Evolutionary conservation across 2,113 vertebrate genomes (phyloP).

Genomic region (Chamaetylas fuelleborni): DNA sequence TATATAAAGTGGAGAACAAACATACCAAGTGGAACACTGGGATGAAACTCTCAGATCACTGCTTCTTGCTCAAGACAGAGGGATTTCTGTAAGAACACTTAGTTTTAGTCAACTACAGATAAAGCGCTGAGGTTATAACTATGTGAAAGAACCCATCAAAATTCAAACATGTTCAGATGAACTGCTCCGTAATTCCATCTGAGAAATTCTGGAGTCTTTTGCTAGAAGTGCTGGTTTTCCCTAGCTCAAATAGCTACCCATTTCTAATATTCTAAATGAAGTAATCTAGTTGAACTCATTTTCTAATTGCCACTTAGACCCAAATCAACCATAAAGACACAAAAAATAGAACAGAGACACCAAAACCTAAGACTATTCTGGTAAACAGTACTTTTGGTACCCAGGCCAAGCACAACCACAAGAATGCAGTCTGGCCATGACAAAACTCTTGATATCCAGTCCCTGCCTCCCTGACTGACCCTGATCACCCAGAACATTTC

Average conservation of each 20-base stretch:
- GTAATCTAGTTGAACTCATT: not conserved
- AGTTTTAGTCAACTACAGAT: not conserved
- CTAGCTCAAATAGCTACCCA: not conserved
- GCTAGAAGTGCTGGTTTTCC: not conserved
- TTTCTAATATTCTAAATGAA: not conserved
- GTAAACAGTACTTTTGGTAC: not conserved
- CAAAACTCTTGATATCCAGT: not conserved
- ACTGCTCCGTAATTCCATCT: not conserved
- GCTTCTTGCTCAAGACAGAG: not conserved
- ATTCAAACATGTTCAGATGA: not conserved
- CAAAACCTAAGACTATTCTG: not conserved
- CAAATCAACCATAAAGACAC: not conserved
- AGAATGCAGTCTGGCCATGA: not conserved
- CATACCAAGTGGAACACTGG: not conserved
- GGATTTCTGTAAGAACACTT: not conserved
- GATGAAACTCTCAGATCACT: not conserved
- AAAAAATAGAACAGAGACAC: not conserved
- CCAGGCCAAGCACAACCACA: not conserved
- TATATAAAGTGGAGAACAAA: not conserved
- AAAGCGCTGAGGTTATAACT: not conserved
- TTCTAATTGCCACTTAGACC: not conserved
- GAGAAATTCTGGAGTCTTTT: not conserved
- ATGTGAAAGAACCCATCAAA: not conserved
- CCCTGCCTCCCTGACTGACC: not conserved
- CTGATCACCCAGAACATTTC: not conserved